Base-by-base conservation (phyloP, 2,888 invertebrate species). In the Cloeon dipterum region DNA sequence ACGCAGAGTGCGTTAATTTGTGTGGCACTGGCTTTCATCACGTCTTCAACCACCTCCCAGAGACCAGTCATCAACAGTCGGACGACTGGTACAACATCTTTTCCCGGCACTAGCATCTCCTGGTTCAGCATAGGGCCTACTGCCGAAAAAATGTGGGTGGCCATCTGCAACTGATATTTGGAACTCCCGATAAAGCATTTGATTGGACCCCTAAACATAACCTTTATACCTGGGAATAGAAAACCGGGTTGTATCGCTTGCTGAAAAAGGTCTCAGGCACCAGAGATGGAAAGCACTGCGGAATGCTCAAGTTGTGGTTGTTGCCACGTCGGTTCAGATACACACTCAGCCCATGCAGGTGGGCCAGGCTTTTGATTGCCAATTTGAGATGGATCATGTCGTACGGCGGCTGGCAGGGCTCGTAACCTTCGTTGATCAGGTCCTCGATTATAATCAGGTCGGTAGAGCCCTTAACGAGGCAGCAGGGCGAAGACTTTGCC, bases 301-400 rank as follows among this genome's bases (percentile, higher is more conserved):
- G n/a, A 5, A 29, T 7, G 16, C 13, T 14, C 5, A 29, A n/a
- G 14, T 29, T 29, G n/a, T 29, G 29, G 7, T 29, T n/a, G 5
- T 16, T 14, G 29, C 29, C 29, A 14, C 29, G 29, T 11, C 29
- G 5, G 16, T 29, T 29, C 14, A 29, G 29, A 7, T 14, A n/a
- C 14, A 14, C 29, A 16, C 13, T 14, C 29, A 29, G 8, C 11
- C 10, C 29, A n/a, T 29, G 29, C n/a, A 29, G 5, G n/a, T 29
- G 29, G 29, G 29, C 29, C 5, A 29, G 5, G 29, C 29, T 29
- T 16, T 29, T 29, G n/a, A 29, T 29, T n/a, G 29, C 29, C n/a
- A 29, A 7, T 29, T 29, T 29, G n/a, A 29, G n/a, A 5, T 29
- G 29, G n/a, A 16, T 5, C 14, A 14, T n/a, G n/a, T 29, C 14